Base-by-base conservation (phyloP, 2,888 invertebrate species). In the Amiota communis region DNA sequence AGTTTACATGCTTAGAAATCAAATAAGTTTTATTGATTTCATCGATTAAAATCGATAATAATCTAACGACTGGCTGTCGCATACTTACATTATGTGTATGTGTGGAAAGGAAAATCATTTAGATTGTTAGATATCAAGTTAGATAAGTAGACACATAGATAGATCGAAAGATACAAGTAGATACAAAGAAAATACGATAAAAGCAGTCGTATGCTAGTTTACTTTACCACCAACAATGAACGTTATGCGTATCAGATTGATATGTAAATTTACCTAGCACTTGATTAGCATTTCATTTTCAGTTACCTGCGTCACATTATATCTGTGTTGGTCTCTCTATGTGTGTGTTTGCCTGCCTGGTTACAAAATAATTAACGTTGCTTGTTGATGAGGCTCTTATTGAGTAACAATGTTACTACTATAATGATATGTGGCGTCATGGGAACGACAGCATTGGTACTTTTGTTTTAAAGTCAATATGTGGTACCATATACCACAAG, bases 271-370 rank as follows among this genome's bases (percentile, higher is more conserved):
- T 72, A 73, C 59, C 63, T 53, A 72, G 74, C 82, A 80, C 80
- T 81, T 84, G 79, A 82, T 82, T 82, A 77, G 78, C 84, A 74
- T 81, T 81, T 80, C 74, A 74, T 75, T 69, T 82, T 76, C 46
- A 76, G 59, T 75, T 80, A 70, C 73, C 17, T 59, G 59, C 59
- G 36, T 36, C 36, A 36, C 36, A 36, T 36, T 36, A 6, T 36
- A 36, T 36, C 36, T 36, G 36, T 36, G 36, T 6, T 3, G 1
- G 4, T 36, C 36, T 36, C 23, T 17, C 20, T 59, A 11, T 59
- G 59, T 56, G 56, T 56, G 20, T 17, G 11, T 20, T 78, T 74
- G 74, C 74, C 76, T 81, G 74, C 74, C 72, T 10, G 15, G 69
- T 57, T 70, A 12, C 46, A 69, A 63, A 78, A 82, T 81, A 82